These are phyloP conservation scores for Phasianus colchicus DNA, from an alignment of 2,113 vertebrate genomes.

Conservation along the genomic window DNA sequence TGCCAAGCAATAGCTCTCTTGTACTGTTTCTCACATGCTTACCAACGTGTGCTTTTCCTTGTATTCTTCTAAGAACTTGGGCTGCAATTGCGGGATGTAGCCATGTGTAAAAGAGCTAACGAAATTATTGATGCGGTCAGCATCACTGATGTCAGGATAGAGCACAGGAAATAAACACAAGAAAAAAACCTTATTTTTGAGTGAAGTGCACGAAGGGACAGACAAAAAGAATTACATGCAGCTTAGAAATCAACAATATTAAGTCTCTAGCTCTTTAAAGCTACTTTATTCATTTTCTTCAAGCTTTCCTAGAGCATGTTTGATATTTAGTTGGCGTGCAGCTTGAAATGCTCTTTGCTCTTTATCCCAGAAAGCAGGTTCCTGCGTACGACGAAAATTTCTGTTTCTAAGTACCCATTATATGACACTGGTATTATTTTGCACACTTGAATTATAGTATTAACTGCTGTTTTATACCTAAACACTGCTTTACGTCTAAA, in stretches of 20 bases:
- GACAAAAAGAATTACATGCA: rapidly evolving
- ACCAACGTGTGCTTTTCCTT: not conserved
- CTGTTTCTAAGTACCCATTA: not conserved
- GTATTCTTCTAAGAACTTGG: not conserved
- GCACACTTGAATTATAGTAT: not conserved
- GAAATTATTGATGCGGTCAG: not conserved
- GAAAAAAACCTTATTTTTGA: not conserved
- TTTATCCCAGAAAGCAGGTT: not conserved
- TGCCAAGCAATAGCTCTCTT: not conserved
- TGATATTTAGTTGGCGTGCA: not conserved
- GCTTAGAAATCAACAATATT: not conserved
- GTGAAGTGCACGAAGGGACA: not conserved
- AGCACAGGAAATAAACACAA: not conserved
- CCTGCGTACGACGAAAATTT: not conserved
- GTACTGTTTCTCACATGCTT: not conserved
- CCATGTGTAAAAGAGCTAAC: rapidly evolving
- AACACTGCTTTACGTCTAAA: not conserved
- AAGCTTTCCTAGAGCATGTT: not conserved
- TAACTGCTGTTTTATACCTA: not conserved
- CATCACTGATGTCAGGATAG: not conserved
- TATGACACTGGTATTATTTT: not conserved
- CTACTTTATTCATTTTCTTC: not conserved
- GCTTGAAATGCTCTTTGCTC: not conserved
- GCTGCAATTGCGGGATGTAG: not conserved
- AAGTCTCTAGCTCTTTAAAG: not conserved